phyloP scores from a whole-genome alignment of 2,888 invertebrate species.

The Nephrotoma guestfalica region DNA sequence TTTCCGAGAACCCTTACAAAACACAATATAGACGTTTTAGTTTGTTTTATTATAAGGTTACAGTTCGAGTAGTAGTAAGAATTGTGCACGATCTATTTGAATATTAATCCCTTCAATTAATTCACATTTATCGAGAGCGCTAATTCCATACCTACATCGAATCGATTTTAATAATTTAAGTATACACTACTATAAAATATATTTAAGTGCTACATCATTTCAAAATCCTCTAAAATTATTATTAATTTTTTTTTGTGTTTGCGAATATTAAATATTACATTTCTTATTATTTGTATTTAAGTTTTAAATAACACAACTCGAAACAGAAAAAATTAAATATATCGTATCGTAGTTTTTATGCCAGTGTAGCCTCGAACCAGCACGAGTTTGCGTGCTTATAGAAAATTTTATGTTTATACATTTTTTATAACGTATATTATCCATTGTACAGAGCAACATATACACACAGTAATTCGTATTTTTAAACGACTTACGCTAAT shows the following conservation, averaged over 20 bases:
- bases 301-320: not conserved
- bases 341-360: not conserved
- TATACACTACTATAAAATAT: not conserved
- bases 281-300: not conserved
- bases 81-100: no score
- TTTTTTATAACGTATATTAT: not conserved
- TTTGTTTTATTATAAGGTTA: no score
- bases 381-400: conserved; percentile 18
- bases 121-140: not conserved
- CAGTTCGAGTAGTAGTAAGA: no score
- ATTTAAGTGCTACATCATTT: not conserved
- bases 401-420: not conserved
- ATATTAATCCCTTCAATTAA: no score
- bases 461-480: not conserved
- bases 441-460: not conserved
- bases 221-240: not conserved
- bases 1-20: no score
- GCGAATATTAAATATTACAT: not conserved
- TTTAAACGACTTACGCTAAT: not conserved
- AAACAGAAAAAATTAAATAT: not conserved
- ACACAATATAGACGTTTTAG: no score
- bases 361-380: conserved; percentile 17
- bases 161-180: not conserved
- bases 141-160: not conserved
- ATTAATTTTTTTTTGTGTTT: not conserved